Evolutionary conservation across 2,888 invertebrate species (phyloP).

Genomic region (Teleiodes luculella): DNA sequence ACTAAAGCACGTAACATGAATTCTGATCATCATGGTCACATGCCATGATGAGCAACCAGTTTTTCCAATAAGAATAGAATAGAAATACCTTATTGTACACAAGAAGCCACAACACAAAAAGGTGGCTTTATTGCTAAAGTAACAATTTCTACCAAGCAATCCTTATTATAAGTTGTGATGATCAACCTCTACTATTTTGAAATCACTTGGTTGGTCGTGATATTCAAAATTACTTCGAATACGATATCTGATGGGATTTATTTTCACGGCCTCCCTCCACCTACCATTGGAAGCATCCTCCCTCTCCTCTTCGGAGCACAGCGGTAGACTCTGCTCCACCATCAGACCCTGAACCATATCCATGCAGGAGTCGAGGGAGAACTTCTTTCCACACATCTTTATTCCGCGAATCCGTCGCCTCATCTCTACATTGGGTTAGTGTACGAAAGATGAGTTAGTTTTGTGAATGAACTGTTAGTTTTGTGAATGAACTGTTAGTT

Average conservation of each 20-base stretch:
- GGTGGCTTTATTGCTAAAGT: too few species aligned
- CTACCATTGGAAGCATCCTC: conserved; percentile 70
- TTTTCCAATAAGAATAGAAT: too few species aligned
- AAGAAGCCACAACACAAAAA: too few species aligned
- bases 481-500: background rate
- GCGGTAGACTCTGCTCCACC: conserved; percentile 72
- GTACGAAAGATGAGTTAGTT: background rate
- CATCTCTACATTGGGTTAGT: conserved; percentile 79
- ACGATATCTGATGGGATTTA: background rate
- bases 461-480: background rate
- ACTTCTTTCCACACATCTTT: conserved; percentile 93
- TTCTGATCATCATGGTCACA: too few species aligned
- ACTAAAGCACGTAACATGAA: too few species aligned
- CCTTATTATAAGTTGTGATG: too few species aligned
- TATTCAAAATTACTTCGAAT: too few species aligned
- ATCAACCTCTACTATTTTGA: too few species aligned
- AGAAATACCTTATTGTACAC: too few species aligned
- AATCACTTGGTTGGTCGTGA: too few species aligned
- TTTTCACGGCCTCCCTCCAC: conserved; percentile 30
- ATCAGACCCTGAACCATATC: conserved; percentile 89
- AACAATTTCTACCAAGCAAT: too few species aligned
- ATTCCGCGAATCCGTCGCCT: conserved; percentile 91
- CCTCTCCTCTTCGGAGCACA: conserved; percentile 75
- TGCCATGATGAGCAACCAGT: too few species aligned
- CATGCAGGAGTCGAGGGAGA: conserved; percentile 93